Evolutionary conservation across 1,140 invertebrate genomes (phyloP).

Genomic region (Drosophila ficusphila): DNA sequence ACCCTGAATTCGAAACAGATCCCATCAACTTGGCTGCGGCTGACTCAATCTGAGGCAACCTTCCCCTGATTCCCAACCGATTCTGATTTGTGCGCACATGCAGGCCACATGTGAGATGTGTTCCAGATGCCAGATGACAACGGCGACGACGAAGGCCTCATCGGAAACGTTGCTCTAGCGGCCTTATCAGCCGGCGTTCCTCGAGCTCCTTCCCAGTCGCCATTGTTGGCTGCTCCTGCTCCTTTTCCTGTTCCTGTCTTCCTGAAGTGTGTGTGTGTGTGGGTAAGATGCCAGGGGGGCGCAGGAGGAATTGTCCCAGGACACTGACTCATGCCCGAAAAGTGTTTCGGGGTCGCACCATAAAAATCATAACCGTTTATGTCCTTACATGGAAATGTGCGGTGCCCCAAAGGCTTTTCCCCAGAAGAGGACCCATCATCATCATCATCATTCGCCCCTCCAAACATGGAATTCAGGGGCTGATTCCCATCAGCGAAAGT

Average conservation of each 20-base stretch:
- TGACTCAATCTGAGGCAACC: conserved; percentile 25
- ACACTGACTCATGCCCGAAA: conserved; percentile 58
- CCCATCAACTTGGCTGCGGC: neutral
- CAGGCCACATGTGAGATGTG: conserved; percentile 9
- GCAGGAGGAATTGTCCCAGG: neutral
- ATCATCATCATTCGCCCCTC: conserved; percentile 32
- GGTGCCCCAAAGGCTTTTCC: neutral
- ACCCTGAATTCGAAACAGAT: neutral
- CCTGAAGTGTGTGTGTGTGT: conserved; percentile 12
- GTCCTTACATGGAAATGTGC: conserved; percentile 13
- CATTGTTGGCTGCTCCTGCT: conserved; percentile 23
- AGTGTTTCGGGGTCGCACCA: conserved; percentile 63
- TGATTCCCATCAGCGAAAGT: conserved; percentile 54
- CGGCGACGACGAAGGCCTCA: conserved; percentile 32
- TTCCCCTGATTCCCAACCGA: conserved; percentile 28
- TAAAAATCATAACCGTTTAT: conserved; percentile 81
- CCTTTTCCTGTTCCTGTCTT: conserved; percentile 45
- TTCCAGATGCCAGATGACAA: conserved; percentile 29
- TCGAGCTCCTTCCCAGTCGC: conserved; percentile 17
- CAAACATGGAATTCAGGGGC: neutral
- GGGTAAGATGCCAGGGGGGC: neutral
- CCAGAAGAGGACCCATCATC: conserved; percentile 24
- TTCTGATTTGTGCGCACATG: conserved; percentile 13
- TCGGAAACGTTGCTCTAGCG: conserved; percentile 61
- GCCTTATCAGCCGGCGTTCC: conserved; percentile 31